Percentiles rank a stretch among this genome's conserved stretches.
phyloP scores from a whole-genome alignment of 2,113 vertebrate genomes.

The Semnornis frantzii region DNA sequence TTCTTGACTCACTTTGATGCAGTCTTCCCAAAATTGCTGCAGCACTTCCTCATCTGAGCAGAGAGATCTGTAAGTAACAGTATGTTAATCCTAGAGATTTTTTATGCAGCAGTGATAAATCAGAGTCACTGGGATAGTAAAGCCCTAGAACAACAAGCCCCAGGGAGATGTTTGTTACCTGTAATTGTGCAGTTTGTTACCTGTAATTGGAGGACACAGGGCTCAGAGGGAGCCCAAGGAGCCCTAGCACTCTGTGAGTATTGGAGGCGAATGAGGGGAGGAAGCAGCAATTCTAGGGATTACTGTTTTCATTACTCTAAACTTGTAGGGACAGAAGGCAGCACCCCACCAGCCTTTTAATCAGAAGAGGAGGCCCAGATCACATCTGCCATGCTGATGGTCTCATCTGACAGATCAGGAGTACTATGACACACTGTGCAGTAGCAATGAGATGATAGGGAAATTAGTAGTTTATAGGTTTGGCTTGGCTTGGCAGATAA shows the following conservation, averaged over 20 bases:
- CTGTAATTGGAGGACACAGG: not conserved
- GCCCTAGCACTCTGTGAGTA: not conserved
- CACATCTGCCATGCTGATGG: not conserved
- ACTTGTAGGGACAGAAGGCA: not conserved
- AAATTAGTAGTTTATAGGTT: not conserved
- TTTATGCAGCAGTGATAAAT: not conserved
- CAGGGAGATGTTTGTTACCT: not conserved
- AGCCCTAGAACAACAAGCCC: not conserved
- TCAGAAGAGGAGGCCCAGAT: not conserved
- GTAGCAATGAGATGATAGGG: not conserved
- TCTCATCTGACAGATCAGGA: not conserved
- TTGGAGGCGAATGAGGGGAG: not conserved
- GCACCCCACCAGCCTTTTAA: not conserved
- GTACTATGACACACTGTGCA: not conserved
- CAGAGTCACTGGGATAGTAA: not conserved
- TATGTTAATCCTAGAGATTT: not conserved
- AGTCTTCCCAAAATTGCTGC: not conserved
- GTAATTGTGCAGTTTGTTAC: not conserved
- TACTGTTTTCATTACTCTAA: not conserved
- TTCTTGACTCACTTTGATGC: not conserved
- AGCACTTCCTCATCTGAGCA: not conserved
- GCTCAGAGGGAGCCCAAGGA: not conserved
- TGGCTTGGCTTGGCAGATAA: not conserved
- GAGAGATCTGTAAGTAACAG: not conserved
- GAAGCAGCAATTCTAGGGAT: not conserved